Evolutionary conservation across 2,888 invertebrate genomes (phyloP), one percentile per base, ranked within the genome.

Genomic region (Drosophila lutescens): DNA sequence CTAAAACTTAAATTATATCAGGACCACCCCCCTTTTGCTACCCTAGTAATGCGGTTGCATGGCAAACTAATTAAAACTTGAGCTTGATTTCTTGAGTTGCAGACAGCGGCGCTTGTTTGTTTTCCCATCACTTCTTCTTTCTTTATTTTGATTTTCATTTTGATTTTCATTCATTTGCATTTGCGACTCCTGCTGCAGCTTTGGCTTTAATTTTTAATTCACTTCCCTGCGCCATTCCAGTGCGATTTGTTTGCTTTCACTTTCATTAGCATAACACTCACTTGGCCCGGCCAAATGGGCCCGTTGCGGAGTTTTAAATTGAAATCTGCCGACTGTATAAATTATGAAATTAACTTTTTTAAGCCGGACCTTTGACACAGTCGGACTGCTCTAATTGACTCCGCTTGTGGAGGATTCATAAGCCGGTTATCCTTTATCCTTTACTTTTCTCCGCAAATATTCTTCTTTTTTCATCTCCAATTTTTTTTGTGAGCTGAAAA

Each of bases 1-100:
- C 30, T 10, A 61, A 49, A 41, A 46, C 65, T 66, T 49, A 55
- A 79, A 62, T 61, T 68, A 68, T 65, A 60, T 41, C 54, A 38
- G 67, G 36, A 17, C 15, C 20, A n/a, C 30, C 54, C 20, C 17
- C 34, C 61, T 30, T 20, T 20, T 7, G 1, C 17, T 2, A 3
- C 15, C 30, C 46, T 32, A 32, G 32, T 23, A 38, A 34, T 63
- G 74, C 72, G 63, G 58, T 58, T 80, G 81, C 84, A 76, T 53
- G 57, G 74, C 79, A 86, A 88, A 86, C 86, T 88, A 85, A 85
- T 85, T 85, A 85, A 86, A 85, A 85, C 73, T 85, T 84, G 79
- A 78, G 74, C 79, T n/a, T n/a, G 79, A 77, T 84, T 85, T 83
- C 88, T 65, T 72, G 60, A 59, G 74, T 57, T 72, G 70, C 76